Percentiles rank a stretch among this genome's conserved stretches.
These are phyloP conservation scores for Conus betulinus DNA, from an alignment of 1,140 invertebrate species.

Conservation along the genomic window DNA sequence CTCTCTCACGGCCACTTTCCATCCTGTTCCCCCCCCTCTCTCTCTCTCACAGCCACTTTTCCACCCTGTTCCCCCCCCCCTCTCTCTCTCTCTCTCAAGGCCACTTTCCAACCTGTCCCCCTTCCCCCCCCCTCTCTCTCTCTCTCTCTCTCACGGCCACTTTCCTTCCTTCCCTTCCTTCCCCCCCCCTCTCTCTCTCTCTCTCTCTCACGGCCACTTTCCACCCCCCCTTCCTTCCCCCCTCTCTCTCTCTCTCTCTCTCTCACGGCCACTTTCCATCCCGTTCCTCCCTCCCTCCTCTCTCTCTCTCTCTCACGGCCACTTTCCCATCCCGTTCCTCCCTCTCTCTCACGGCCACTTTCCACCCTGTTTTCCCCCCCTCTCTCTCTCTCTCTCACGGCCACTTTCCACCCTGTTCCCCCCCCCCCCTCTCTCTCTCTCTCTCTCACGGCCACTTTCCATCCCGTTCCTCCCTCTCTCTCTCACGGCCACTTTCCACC, in stretches of 20 bases:
- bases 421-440: background rate
- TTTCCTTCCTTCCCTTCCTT: too few relatives aligned
- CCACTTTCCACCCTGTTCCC: too few relatives aligned
- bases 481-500: background rate
- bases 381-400: conserved; percentile 17
- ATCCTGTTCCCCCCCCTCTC: background rate
- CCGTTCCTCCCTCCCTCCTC: background rate
- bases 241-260: too few relatives aligned
- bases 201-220: too few relatives aligned
- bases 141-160: conserved; percentile 18
- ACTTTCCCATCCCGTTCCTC: too few relatives aligned
- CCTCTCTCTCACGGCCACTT: too few relatives aligned
- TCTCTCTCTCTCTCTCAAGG: background rate
- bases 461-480: background rate
- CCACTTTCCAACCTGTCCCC: background rate
- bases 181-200: background rate
- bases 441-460: background rate
- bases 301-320: too few relatives aligned
- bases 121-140: background rate
- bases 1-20: too few relatives aligned
- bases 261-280: too few relatives aligned
- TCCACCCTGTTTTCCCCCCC: too few relatives aligned
- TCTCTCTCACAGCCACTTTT: background rate
- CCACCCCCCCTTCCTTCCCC: background rate
- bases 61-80: background rate